Evolutionary conservation across 2,113 vertebrate species (phyloP).

Genomic region (Barnardius zonarius): DNA sequence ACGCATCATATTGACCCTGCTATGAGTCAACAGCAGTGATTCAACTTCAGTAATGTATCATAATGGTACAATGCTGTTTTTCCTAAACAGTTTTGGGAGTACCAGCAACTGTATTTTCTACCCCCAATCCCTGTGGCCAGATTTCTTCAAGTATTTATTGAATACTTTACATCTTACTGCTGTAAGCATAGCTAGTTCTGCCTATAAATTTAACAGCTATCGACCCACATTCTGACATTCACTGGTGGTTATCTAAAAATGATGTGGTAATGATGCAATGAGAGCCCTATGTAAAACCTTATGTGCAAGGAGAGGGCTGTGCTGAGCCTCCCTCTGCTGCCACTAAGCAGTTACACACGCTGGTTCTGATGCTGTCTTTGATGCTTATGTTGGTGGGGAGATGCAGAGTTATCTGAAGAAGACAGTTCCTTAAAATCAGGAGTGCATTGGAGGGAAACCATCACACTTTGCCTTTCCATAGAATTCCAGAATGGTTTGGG

Average conservation of each 20-base stretch:
- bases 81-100: not conserved
- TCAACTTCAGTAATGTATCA: not conserved
- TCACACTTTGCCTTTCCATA: not conserved
- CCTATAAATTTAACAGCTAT: constrained; percentile 54
- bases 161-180: not conserved
- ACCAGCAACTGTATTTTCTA: not conserved
- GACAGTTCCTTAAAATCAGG: not conserved
- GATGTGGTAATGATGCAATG: not conserved
- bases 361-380: not conserved
- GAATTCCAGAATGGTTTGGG: not conserved
- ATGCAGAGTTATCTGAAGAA: not conserved
- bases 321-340: not conserved
- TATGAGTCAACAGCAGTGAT: not conserved
- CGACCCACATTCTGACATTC: not conserved
- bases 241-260: constrained; percentile 38
- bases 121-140: not conserved
- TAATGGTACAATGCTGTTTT: not conserved
- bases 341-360: not conserved
- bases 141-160: constrained; percentile 4
- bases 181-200: not conserved
- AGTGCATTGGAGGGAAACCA: not conserved
- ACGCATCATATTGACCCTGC: not conserved
- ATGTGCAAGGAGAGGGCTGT: not conserved
- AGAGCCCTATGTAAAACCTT: not conserved
- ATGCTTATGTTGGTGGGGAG: not conserved